Conservation (phyloP, 2,113 vertebrate genomes). For the Centropus bengalensis region DNA sequence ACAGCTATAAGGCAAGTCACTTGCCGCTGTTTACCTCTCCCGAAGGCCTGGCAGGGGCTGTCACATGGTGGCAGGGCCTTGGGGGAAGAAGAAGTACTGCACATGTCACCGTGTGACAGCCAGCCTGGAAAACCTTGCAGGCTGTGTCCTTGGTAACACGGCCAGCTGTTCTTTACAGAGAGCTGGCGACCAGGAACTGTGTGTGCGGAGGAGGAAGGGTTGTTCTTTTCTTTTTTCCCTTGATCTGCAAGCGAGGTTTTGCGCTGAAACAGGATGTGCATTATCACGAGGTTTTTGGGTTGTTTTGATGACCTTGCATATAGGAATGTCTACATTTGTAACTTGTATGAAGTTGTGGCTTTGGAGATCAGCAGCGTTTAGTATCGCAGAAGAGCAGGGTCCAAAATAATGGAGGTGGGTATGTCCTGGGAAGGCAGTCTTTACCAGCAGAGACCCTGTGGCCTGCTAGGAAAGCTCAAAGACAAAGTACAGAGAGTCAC, state of each 20-base stretch:
- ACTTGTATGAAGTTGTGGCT: neutral
- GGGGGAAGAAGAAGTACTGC: neutral
- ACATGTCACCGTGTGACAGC: neutral
- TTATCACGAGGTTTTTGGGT: neutral
- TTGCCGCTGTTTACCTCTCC: neutral
- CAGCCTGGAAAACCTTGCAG: neutral
- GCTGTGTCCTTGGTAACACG: neutral
- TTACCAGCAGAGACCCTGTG: neutral
- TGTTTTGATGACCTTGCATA: neutral
- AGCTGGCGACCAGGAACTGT: neutral
- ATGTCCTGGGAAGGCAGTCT: neutral
- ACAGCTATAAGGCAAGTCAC: neutral
- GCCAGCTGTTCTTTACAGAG: neutral
- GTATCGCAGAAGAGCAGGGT: neutral
- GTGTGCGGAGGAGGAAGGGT: rapidly evolving
- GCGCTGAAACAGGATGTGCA: rapidly evolving
- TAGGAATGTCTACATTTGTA: neutral
- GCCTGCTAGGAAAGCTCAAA: neutral
- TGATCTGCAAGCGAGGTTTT: rapidly evolving
- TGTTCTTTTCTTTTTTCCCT: neutral
- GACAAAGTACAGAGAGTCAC: neutral
- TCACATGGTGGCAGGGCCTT: neutral
- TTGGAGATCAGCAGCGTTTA: neutral
- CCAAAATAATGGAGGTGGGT: neutral
- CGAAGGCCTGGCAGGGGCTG: rapidly evolving